Conservation (phyloP, 2,888 invertebrate species). For the Lasiommata megera region DNA sequence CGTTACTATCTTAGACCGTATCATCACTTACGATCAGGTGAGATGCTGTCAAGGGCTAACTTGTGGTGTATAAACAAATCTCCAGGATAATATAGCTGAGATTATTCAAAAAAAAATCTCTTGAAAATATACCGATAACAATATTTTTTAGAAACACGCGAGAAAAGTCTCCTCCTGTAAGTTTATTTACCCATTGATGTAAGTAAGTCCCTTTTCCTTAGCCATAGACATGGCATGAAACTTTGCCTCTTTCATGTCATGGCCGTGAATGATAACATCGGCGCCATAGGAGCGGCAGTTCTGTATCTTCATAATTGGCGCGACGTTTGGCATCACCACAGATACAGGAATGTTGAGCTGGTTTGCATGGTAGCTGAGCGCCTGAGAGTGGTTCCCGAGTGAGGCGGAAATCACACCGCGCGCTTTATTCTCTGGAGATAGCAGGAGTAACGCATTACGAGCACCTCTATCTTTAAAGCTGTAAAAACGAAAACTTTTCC, state of each 20-base stretch:
- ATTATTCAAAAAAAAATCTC: too few species aligned
- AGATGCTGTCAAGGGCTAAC: too few species aligned
- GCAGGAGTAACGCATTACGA: slow-evolving; percentile 89
- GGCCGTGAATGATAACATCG: slow-evolving; percentile 90
- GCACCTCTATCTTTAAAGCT: slow-evolving; percentile 98
- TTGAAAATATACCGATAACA: too few species aligned
- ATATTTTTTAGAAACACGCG: too few species aligned
- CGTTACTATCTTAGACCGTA: too few species aligned
- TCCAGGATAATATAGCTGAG: too few species aligned
- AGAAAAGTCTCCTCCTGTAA: too few species aligned
- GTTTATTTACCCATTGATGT: slow-evolving; percentile 90
- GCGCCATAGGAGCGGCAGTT: slow-evolving; percentile 93
- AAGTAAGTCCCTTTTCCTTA: slow-evolving; percentile 85
- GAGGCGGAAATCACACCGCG: slow-evolving; percentile 95
- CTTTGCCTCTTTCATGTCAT: slow-evolving; percentile 93
- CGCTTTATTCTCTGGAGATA: slow-evolving; percentile 86
- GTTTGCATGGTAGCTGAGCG: slow-evolving; percentile 88
- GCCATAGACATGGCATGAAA: slow-evolving; percentile 88
- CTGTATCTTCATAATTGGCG: slow-evolving; percentile 97
- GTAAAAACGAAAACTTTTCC: not conserved
- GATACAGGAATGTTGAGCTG: slow-evolving; percentile 86
- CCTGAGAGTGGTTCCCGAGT: slow-evolving; percentile 95
- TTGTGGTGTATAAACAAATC: too few species aligned
- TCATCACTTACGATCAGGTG: too few species aligned
- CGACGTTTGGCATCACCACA: slow-evolving; percentile 97